Base-by-base conservation (phyloP, 2,888 invertebrate genomes). In the Adineta ricciae region DNA sequence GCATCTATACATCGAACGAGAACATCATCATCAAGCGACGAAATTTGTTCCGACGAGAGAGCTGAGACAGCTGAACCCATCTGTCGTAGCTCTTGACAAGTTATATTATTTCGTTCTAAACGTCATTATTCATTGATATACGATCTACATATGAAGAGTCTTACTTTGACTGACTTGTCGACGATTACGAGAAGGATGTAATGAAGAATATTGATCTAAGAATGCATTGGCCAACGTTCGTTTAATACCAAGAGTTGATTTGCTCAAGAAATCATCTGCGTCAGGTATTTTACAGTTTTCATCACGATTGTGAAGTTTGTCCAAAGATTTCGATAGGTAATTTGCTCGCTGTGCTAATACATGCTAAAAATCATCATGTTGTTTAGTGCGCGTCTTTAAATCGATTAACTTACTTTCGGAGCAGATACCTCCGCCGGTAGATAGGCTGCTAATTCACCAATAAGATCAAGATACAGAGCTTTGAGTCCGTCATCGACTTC, bases 401-500 rank as follows among this genome's bases (percentile, higher is more conserved):
- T 64, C 5, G 2, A 19, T 46, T 46, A 78, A 78, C 38, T 11
- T 78, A 78, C 78, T n/a, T 78, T 78, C 1, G 78, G n/a, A 78
- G 21, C 41, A 41, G 78, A 7, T 21, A 78, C 41, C 38, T 78
- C n/a, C 21, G 14, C 41, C 11, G 78, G 78, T 38, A 78, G 19
- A 78, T 78, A 78, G 11, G 32, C n/a, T 41, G 78, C 78, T 78
- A 78, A 78, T 78, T 78, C 78, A 21, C 78, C 78, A n/a, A 78
- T 78, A 24, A 78, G 41, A 78, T 78, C 78, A 41, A 78, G 78
- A 78, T 78, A 78, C n/a, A 78, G 14, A n/a, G 21, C 41, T 41
- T 78, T 78, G 11, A 78, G 14, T 24, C 24, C 24, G n/a, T 78
- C 78, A 78, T 78, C 78, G n/a, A 78, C 78, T 78, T 78, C 78